Evolutionary conservation across 2,113 vertebrate species (phyloP).

Genomic region (Eulemur rufifrons): DNA sequence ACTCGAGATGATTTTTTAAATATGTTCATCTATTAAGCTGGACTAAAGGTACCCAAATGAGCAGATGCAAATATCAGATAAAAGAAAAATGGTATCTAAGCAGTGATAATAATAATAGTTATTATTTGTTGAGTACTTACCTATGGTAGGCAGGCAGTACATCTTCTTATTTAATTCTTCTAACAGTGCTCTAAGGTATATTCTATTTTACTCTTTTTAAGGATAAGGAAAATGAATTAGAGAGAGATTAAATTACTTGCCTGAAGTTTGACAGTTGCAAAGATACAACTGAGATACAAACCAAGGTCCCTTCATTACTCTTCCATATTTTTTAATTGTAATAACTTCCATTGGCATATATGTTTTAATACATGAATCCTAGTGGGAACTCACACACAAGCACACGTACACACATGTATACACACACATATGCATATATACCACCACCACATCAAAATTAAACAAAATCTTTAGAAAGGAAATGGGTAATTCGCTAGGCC

Average conservation of each 20-base stretch:
- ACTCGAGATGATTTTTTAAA: not conserved
- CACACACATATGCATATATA: not conserved
- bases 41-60: not conserved
- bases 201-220: not conserved
- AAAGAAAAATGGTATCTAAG: not conserved
- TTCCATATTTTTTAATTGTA: not conserved
- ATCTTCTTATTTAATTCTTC: conserved; percentile 15
- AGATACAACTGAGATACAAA: not conserved
- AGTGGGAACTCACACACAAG: not conserved
- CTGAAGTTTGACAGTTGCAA: not conserved
- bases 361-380: not conserved
- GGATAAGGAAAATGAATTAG: not conserved
- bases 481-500: not conserved
- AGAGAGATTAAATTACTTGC: not conserved
- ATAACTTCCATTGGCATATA: too few relatives aligned
- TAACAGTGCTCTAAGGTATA: not conserved
- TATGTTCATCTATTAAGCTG: not conserved
- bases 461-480: not conserved
- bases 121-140: not conserved
- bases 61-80: not conserved
- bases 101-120: not conserved
- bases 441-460: not conserved
- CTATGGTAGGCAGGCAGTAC: not conserved
- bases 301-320: not conserved
- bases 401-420: not conserved